These are phyloP conservation scores for Suncus etruscus DNA, from an alignment of 2,113 vertebrate genomes.

Conservation along the genomic window DNA sequence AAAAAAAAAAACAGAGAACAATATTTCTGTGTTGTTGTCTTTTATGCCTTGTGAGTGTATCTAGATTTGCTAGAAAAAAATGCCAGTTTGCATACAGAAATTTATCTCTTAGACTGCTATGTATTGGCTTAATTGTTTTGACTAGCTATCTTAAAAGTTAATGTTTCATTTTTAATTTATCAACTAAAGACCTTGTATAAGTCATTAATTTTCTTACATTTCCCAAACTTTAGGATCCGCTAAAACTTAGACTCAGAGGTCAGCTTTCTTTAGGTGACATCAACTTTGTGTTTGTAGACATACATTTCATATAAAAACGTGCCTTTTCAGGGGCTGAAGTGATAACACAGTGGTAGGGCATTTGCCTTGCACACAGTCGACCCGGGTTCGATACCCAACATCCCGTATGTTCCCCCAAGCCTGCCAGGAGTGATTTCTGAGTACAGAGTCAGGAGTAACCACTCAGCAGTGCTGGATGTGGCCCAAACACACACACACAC, in stretches of 20 bases:
- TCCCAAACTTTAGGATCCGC: conserved; percentile 21
- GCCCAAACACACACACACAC: too few relatives aligned
- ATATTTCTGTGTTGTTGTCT: neutral
- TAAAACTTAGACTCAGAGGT: neutral
- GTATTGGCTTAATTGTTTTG: neutral
- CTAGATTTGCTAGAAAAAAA: neutral
- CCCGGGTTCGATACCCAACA: too few relatives aligned
- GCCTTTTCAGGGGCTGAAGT: neutral
- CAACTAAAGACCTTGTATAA: conserved; percentile 30
- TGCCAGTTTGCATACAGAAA: neutral
- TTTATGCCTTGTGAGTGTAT: conserved; percentile 30
- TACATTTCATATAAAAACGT: conserved; percentile 1
- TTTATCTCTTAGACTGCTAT: neutral
- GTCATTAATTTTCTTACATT: neutral
- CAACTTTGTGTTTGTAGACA: neutral
- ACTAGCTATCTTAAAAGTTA: conserved; percentile 34
- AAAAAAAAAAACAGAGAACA: conserved; percentile 5
- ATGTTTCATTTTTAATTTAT: neutral
- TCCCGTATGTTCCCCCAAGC: too few relatives aligned
- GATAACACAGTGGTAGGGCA: too few relatives aligned
- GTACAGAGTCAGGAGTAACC: too few relatives aligned
- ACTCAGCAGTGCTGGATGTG: too few relatives aligned
- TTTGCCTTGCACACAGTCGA: too few relatives aligned
- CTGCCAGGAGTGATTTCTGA: too few relatives aligned
- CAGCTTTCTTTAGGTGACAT: neutral